These are phyloP conservation scores for Petrolisthes manimaculis DNA, from an alignment of 2,888 invertebrate species.

Conservation along the genomic window DNA sequence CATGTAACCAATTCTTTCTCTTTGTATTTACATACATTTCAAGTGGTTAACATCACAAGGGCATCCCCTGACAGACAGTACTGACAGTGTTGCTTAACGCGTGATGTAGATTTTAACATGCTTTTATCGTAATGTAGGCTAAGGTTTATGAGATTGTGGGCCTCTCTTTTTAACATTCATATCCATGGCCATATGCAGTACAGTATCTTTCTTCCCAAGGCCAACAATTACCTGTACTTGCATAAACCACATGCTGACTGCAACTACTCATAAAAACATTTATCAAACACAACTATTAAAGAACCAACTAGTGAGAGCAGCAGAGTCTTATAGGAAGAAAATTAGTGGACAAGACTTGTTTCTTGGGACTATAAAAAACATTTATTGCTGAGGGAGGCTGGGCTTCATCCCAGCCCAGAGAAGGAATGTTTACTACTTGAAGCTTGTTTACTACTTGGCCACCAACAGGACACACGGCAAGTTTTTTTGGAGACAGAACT, in stretches of 20 bases:
- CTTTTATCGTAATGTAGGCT: neutral
- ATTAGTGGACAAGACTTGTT: slow-evolving; percentile 37
- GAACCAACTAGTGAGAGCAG: slow-evolving; percentile 46
- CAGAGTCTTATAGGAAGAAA: slow-evolving; percentile 31
- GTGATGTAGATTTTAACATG: neutral
- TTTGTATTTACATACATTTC: neutral
- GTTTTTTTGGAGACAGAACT: slow-evolving; percentile 49
- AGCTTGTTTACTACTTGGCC: slow-evolving; percentile 60
- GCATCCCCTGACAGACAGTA: neutral
- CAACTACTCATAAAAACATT: slow-evolving; percentile 6
- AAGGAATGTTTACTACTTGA: slow-evolving; percentile 60
- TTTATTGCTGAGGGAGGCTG: slow-evolving; percentile 59
- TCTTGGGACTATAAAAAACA: slow-evolving; percentile 51
- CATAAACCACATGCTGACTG: slow-evolving; percentile 3
- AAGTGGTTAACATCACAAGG: neutral
- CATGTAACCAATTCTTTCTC: neutral
- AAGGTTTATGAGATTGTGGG: neutral
- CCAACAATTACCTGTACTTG: neutral
- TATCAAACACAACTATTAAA: slow-evolving; percentile 30
- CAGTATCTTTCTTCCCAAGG: neutral
- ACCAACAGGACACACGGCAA: slow-evolving; percentile 61
- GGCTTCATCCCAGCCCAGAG: slow-evolving; percentile 35
- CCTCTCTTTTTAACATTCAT: neutral
- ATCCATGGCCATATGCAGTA: neutral
- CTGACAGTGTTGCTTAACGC: neutral